phyloP scores from a whole-genome alignment of 2,797 vertebrate species.

The Sebastes diaconus region DNA sequence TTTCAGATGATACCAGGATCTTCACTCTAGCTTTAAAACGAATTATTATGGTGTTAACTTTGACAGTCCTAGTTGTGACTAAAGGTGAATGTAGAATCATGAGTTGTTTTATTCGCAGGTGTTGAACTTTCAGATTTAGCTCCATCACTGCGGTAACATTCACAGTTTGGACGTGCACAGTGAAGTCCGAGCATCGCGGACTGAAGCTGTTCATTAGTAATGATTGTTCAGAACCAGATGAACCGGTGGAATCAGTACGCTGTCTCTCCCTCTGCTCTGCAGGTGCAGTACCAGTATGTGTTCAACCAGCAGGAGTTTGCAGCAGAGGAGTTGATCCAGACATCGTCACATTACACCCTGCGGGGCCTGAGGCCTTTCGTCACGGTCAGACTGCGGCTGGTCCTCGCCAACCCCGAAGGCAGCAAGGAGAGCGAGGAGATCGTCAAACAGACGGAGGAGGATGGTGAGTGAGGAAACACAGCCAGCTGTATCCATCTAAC shows the following conservation, averaged over 20 bases:
- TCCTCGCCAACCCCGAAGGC: conserved; percentile 94
- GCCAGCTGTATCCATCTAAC: neutral
- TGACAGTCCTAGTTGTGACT: too few species aligned
- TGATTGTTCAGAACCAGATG: neutral
- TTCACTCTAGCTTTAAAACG: too few species aligned
- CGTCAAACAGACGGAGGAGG: conserved; percentile 95
- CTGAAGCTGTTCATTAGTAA: neutral
- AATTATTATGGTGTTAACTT: too few species aligned
- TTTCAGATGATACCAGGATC: too few species aligned
- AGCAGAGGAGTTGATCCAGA: conserved; percentile 92
- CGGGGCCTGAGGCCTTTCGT: conserved; percentile 92
- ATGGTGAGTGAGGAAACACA: conserved; percentile 77
- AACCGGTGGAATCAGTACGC: neutral
- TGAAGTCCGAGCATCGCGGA: too few species aligned
- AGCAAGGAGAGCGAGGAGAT: conserved; percentile 95
- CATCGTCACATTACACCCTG: conserved; percentile 94
- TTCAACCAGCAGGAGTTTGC: conserved; percentile 95
- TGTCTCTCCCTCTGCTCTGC: neutral
- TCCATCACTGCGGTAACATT: too few species aligned
- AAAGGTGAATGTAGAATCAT: too few species aligned
- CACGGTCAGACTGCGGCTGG: conserved; percentile 89
- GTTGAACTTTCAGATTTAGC: too few species aligned
- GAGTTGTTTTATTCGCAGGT: too few species aligned
- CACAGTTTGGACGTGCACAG: too few species aligned
- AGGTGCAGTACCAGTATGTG: conserved; percentile 93